Conservation (phyloP, 2,888 invertebrate genomes). For the Chalcis sispes region DNA sequence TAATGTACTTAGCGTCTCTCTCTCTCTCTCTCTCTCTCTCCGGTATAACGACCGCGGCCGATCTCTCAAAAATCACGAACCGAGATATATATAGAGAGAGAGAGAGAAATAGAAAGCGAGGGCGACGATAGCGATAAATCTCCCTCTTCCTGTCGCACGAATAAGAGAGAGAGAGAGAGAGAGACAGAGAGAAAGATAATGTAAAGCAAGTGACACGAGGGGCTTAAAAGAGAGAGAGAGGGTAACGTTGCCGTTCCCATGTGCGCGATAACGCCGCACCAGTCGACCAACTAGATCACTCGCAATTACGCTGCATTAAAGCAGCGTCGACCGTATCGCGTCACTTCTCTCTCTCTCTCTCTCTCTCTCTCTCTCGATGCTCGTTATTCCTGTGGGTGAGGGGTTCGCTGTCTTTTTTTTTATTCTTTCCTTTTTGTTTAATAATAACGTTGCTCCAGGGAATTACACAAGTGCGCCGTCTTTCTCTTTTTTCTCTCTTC, state of each 20-base stretch:
- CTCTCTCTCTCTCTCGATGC: constrained; percentile 2
- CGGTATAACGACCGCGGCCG: too few species aligned
- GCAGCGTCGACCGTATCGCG: constrained; percentile 7
- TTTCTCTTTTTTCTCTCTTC: too few species aligned
- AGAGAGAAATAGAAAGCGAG: too few species aligned
- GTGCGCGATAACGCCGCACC: constrained; percentile 43
- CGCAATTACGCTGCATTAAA: constrained; percentile 49
- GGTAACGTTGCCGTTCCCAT: constrained; percentile 39
- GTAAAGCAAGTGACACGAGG: constrained; percentile 32
- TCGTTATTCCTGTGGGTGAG: not conserved
- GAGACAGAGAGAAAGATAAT: constrained; percentile 4
- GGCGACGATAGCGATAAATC: constrained; percentile 46
- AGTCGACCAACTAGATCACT: constrained; percentile 40
- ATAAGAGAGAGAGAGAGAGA: not conserved
- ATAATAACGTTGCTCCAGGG: constrained; percentile 31
- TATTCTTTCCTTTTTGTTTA: not conserved
- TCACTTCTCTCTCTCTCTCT: not conserved
- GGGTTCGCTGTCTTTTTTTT: not conserved
- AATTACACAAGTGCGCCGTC: not conserved
- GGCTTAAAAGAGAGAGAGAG: too few species aligned
- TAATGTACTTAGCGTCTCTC: too few species aligned
- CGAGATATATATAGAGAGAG: too few species aligned
- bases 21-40: too few species aligned
- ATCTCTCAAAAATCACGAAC: too few species aligned
- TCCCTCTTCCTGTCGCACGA: constrained; percentile 39